phyloP scores from a whole-genome alignment of 2,797 vertebrate species.

The Myotis pilosus region DNA sequence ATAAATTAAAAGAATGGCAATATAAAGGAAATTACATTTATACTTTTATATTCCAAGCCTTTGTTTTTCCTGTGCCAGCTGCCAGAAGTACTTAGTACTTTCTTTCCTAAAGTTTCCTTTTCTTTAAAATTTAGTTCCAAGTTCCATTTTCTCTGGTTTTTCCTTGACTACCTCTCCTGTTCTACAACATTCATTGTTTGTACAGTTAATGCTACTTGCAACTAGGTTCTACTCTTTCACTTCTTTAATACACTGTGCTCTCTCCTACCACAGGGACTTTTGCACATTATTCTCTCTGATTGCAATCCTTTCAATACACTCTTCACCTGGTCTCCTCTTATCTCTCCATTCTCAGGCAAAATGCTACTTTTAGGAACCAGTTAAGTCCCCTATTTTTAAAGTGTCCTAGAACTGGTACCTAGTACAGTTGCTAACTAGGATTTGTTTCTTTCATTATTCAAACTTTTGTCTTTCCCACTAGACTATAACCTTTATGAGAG shows the following conservation, averaged over 20 bases:
- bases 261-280: not conserved
- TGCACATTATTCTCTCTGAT: not conserved
- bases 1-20: not conserved
- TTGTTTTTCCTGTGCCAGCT: not conserved
- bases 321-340: not conserved
- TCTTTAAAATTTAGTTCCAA: not conserved
- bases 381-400: not conserved
- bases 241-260: not conserved
- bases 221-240: not conserved
- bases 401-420: not conserved
- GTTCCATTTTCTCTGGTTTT: not conserved
- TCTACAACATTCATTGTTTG: fast-evolving
- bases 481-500: not conserved
- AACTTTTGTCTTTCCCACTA: not conserved
- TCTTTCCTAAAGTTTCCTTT: not conserved
- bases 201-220: not conserved
- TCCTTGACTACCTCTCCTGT: not conserved
- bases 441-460: not conserved
- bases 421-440: not conserved
- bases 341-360: not conserved
- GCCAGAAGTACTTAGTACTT: not conserved
- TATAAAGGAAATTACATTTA: not conserved
- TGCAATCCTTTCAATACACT: not conserved
- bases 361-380: not conserved
- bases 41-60: not conserved